Evolutionary conservation across 2,888 invertebrate genomes (phyloP), one percentile per base, ranked within the genome.

Genomic region (Rhorus exstirpatorius): DNA sequence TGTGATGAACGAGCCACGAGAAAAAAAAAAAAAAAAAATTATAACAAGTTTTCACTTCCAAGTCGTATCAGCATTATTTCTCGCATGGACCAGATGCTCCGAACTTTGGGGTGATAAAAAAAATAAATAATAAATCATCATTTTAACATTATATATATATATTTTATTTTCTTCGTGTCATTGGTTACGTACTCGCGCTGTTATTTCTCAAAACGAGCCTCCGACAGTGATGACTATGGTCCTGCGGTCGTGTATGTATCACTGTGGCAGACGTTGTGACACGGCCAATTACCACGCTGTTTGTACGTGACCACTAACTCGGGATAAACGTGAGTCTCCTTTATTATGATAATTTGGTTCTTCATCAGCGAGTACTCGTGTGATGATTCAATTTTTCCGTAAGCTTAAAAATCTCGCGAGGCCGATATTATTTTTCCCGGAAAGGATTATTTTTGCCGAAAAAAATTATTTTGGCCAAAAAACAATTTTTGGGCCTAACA

Each of bases 201-300:
- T 63, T 53, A 24, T 24, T 38, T 10, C 53, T 24, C 35, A n/a
- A 67, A 53, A 38, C 55, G 41, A 35, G 65, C 44, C 24, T 55
- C 17, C 68, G 19, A 65, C 44, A 81, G 63, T 70, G 12, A 44
- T 26, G 76, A 53, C 51, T 72, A 67, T 60, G 41, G 55, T 38
- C 14, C 55, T 74, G 78, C 24, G 81, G 78, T 72, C 78, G 72
- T 35, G 55, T 58, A n/a, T 6, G 17, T 6, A 61, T 44, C 55
- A 61, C 72, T 41, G 63, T 41, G 49, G 12, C 24, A 49, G 24
- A 58, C 44, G 55, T 77, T 77, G 77, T 72, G 72, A 81, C 77
- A 55, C 58, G 60, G 67, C n/a, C 77, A 81, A 81, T 81, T 81
- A 81, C 60, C 60, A 67, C 67, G 81, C 71, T 49, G 26, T 67